Conservation (phyloP, 2,888 invertebrate species). For the Lapara coniferarum region DNA sequence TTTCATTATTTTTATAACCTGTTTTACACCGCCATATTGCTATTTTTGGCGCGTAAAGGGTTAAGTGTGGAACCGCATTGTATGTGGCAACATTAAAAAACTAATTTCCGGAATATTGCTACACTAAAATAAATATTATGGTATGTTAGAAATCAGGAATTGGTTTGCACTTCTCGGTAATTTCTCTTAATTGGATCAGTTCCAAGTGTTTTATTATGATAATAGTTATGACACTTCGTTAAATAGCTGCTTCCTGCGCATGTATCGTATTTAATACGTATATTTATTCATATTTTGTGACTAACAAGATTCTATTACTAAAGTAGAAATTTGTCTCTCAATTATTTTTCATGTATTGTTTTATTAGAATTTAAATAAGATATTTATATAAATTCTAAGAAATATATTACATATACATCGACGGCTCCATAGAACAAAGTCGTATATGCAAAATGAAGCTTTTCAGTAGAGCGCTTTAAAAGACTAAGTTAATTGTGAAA, state of each 20-base stretch:
- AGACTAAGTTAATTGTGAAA: too few relatives aligned
- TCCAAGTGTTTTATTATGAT: constrained; percentile 18
- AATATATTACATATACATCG: too few relatives aligned
- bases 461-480: too few relatives aligned
- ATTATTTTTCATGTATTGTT: too few relatives aligned
- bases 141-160: constrained; percentile 9
- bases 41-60: constrained; percentile 24
- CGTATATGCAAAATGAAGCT: too few relatives aligned
- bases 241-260: constrained; percentile 10
- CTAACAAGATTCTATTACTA: background rate
- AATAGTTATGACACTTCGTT: constrained; percentile 14
- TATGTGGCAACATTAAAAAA: constrained; percentile 8
- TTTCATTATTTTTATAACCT: constrained; percentile 15
- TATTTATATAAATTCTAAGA: too few relatives aligned
- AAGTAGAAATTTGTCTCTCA: background rate
- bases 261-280: background rate
- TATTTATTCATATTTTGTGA: constrained; percentile 4
- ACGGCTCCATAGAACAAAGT: too few relatives aligned
- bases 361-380: too few relatives aligned
- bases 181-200: constrained; percentile 16
- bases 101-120: background rate
- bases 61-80: constrained; percentile 7
- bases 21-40: constrained; percentile 15
- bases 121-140: constrained; percentile 5
- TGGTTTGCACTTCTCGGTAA: constrained; percentile 11